Percentiles rank a stretch among this genome's conserved stretches.
Evolutionary conservation across 2,113 vertebrate genomes (phyloP).

Genomic region (Leuciscus idus): DNA sequence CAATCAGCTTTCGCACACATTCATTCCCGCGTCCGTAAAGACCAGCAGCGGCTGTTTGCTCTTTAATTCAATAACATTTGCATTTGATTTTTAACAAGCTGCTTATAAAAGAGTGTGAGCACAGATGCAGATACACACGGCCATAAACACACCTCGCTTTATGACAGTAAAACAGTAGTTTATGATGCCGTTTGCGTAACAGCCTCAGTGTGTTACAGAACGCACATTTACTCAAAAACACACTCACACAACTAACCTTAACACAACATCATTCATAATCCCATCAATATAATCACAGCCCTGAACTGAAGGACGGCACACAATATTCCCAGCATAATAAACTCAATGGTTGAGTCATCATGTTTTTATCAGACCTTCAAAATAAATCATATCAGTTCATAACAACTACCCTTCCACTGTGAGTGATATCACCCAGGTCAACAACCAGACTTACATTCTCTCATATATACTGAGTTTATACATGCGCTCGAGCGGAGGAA

Average conservation of each 20-base stretch:
- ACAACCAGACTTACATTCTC: not conserved
- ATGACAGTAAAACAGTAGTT: slow-evolving; percentile 79
- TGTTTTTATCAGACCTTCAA: not conserved
- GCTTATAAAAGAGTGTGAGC: slow-evolving; percentile 69
- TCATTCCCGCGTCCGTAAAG: slow-evolving; percentile 22
- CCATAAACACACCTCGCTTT: slow-evolving; percentile 78
- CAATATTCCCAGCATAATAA: not conserved
- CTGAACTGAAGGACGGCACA: not conserved
- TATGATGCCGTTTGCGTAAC: slow-evolving; percentile 75
- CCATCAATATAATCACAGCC: not conserved
- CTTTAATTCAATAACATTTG: slow-evolving; percentile 75
- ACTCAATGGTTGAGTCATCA: not conserved
- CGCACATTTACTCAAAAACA: slow-evolving; percentile 16
- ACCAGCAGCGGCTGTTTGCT: slow-evolving; percentile 67
- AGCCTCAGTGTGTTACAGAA: slow-evolving; percentile 41
- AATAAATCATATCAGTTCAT: slow-evolving; percentile 18
- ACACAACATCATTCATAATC: not conserved
- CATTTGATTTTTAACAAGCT: slow-evolving; percentile 70
- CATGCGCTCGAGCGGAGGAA: too few relatives aligned
- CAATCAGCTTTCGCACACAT: not conserved
- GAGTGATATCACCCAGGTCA: not conserved
- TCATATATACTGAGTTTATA: not conserved
- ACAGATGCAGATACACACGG: slow-evolving; percentile 53
- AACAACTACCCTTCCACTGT: not conserved
- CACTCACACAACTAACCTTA: not conserved